Evolutionary conservation across 1,140 invertebrate species (phyloP).

Genomic region (Cherax quadricarinatus): DNA sequence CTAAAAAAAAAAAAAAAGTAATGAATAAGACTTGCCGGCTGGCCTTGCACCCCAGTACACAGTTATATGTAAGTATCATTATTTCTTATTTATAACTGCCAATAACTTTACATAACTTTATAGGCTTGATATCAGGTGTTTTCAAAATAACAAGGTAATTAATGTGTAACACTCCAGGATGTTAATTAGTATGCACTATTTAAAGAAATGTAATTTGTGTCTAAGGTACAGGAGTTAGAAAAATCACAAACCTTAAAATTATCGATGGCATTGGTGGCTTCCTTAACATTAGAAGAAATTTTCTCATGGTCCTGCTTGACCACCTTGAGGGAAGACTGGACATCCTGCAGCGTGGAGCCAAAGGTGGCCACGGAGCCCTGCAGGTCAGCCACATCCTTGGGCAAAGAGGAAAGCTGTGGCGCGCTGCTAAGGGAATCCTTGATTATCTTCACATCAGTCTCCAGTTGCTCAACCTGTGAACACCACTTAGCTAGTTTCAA

Average conservation of each 20-base stretch:
- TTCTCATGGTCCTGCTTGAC: conserved; percentile 51
- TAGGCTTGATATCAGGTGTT: too few relatives aligned
- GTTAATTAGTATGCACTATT: too few relatives aligned
- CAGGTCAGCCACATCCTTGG: conserved; percentile 64
- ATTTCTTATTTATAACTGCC: too few relatives aligned
- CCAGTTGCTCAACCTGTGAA: conserved; percentile 57
- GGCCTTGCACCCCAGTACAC: too few relatives aligned
- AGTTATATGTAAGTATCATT: too few relatives aligned
- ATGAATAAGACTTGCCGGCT: too few relatives aligned
- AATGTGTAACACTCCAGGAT: too few relatives aligned
- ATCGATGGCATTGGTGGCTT: conserved; percentile 19
- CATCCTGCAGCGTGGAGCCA: conserved; percentile 66
- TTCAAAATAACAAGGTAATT: too few relatives aligned
- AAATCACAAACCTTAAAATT: conserved; percentile 31
- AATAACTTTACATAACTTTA: too few relatives aligned
- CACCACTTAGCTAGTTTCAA: not conserved
- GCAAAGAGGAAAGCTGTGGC: conserved; percentile 67
- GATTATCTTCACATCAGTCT: conserved; percentile 47
- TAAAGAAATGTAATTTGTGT: too few relatives aligned
- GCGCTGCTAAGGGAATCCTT: conserved; percentile 56
- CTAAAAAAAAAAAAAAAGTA: too few relatives aligned
- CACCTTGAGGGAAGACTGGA: conserved; percentile 59
- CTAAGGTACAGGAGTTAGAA: too few relatives aligned
- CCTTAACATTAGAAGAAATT: conserved; percentile 14
- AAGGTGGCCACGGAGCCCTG: conserved; percentile 68